Evolutionary conservation across 1,140 invertebrate species (phyloP).

Genomic region (Drosophila pachea): DNA sequence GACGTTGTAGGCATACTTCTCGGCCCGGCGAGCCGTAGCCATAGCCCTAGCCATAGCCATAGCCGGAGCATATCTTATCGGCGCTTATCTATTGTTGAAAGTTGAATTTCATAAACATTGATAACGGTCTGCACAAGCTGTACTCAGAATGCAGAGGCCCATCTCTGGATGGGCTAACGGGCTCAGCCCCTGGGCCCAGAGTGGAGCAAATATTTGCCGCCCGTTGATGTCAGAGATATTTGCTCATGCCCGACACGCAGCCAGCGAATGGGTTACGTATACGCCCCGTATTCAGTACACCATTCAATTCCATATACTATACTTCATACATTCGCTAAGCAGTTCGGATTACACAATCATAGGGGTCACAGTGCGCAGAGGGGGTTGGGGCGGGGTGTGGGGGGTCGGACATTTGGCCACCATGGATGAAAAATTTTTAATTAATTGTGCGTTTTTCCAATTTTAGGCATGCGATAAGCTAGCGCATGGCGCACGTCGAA

Average conservation of each 20-base stretch:
- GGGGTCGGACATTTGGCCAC: slow-evolving; percentile 16
- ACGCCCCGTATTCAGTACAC: not conserved
- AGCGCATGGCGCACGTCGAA: slow-evolving; percentile 28
- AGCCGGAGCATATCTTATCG: slow-evolving; percentile 63
- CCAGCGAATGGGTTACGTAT: not conserved
- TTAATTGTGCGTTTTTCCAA: slow-evolving; percentile 56
- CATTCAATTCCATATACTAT: not conserved
- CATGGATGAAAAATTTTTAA: slow-evolving; percentile 55
- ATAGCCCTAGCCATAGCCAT: no score
- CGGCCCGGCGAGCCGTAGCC: no score
- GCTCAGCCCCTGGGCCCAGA: not conserved
- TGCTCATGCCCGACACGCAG: slow-evolving; percentile 45
- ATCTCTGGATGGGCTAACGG: no score
- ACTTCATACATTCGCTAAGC: not conserved
- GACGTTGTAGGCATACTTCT: no score
- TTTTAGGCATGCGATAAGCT: slow-evolving; percentile 57
- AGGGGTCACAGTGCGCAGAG: not conserved
- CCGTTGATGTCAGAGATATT: slow-evolving; percentile 60
- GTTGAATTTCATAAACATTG: slow-evolving; percentile 63
- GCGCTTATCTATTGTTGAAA: slow-evolving; percentile 59
- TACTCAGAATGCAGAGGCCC: no score
- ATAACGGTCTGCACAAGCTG: slow-evolving; percentile 39
- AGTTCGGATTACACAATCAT: no score
- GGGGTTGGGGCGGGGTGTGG: not conserved
- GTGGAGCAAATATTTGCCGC: slow-evolving; percentile 65